Evolutionary conservation across 2,797 vertebrate species (phyloP), one percentile per base, ranked within the genome.

Genomic region (Acipenser oxyrinchus): DNA sequence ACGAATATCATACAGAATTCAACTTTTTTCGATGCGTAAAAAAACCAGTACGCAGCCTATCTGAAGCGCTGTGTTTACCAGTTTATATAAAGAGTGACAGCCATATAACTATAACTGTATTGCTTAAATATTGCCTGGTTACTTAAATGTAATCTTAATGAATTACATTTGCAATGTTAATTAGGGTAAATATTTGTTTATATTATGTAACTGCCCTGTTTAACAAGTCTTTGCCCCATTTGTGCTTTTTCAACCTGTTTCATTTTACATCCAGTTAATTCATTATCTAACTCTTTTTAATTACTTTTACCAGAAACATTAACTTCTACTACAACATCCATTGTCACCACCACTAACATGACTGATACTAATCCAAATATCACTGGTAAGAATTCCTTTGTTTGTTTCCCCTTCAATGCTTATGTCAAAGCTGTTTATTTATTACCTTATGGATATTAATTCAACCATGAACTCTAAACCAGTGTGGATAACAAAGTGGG

Each of bases 331-430:
- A 77, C 85, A 88, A 53, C 87, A 89, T 83, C 89, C 84, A 87
- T 71, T 89, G 86, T 87, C 84, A 87, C 79, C 84, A 87, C 79
- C 86, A 93, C 90, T 93, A 93, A 93, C 88, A 91, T 85, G 80
- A 88, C 85, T 4, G 85, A 85, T 90, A 94, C 89, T 94, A 93
- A 92, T 75, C 89, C 85, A 88, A 78, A 81, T 68, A 74, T 78
- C 70, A 76, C 87, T 86, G 91, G 91, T 93, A 92, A 93, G 92
- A 87, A 82, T 81, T 77, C 63, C 77, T 72, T 70, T 78, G 74
- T 83, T 82, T 75, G 76, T 77, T 87, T 85, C 80, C 37, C 63
- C 78, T 37, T 37, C 37, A 37, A 37, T 37, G 37, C 37, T 37
- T 37, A 4, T 37, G 37, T 37, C 37, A 37, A 37, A 37, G 37